Evolutionary conservation across 2,888 invertebrate genomes (phyloP).

Genomic region (Cheilosia impressa): DNA sequence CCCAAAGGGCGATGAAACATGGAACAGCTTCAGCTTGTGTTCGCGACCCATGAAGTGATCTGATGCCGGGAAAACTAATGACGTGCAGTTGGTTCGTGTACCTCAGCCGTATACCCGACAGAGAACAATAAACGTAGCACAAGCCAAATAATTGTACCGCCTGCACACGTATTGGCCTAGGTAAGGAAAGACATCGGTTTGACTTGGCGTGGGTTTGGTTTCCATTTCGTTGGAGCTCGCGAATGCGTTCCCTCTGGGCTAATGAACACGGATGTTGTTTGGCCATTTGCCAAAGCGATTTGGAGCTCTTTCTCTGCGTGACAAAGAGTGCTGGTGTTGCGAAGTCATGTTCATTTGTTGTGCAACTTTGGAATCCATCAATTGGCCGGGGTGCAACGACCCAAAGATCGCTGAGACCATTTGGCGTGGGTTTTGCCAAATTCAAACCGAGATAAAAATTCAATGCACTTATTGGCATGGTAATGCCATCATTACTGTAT

Average conservation of each 20-base stretch:
- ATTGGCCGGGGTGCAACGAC: constrained; percentile 59
- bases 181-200: constrained; percentile 45
- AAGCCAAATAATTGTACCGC: constrained; percentile 7
- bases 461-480: constrained; percentile 33
- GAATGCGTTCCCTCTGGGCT: constrained; percentile 28
- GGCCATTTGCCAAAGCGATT: constrained; percentile 62
- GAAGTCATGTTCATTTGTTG: constrained; percentile 39
- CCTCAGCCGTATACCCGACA: not conserved
- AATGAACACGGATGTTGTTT: constrained; percentile 68
- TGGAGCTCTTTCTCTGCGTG: constrained; percentile 62
- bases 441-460: constrained; percentile 48
- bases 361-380: constrained; percentile 55
- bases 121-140: constrained; percentile 35
- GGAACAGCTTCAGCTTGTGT: constrained; percentile 15
- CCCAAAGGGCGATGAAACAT: constrained; percentile 47
- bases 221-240: constrained; percentile 68
- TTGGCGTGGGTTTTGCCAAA: constrained; percentile 54
- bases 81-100: constrained; percentile 30
- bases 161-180: constrained; percentile 53
- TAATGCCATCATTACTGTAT: not conserved
- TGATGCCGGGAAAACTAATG: constrained; percentile 34
- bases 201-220: constrained; percentile 52
- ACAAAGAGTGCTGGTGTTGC: constrained; percentile 50
- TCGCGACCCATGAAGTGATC: constrained; percentile 1
- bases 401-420: constrained; percentile 18